A percentile compares a stretch with the other conserved stretches of the same genome.
phyloP scores from a whole-genome alignment of 1,140 invertebrate species.

The Dufourea novaeangliae region DNA sequence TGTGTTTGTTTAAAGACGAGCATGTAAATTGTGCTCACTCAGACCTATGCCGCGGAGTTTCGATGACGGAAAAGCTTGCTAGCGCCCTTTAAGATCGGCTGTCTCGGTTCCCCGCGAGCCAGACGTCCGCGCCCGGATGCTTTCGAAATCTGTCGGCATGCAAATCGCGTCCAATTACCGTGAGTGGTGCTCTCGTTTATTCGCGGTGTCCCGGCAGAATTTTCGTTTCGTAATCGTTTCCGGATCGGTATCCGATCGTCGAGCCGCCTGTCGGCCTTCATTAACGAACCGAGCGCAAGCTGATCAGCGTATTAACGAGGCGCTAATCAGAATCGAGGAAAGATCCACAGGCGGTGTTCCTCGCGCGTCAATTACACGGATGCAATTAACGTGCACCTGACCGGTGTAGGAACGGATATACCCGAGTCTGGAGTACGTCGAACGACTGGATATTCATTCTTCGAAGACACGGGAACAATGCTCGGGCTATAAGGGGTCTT shows the following conservation, averaged over 20 bases:
- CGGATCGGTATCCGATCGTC: neutral
- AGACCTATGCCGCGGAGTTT: neutral
- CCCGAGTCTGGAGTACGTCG: neutral
- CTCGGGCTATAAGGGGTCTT: neutral
- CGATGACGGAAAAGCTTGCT: neutral
- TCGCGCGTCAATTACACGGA: neutral
- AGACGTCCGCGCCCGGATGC: constrained; percentile 37
- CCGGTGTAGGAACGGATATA: neutral
- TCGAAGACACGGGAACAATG: constrained; percentile 1
- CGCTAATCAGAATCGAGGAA: constrained; percentile 10
- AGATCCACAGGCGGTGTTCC: neutral
- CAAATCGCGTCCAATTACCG: constrained; percentile 61
- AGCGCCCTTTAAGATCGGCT: neutral
- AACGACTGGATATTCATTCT: neutral
- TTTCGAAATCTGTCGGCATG: constrained; percentile 54
- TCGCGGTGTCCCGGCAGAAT: neutral
- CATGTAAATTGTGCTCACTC: constrained; percentile 4
- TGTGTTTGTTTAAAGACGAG: constrained; percentile 12
- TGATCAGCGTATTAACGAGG: neutral
- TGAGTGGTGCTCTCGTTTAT: constrained; percentile 57
- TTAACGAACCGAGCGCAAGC: neutral
- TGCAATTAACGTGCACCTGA: neutral
- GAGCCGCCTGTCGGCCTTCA: neutral
- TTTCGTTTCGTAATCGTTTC: constrained; percentile 28
- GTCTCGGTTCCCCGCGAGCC: constrained; percentile 5